These are phyloP conservation scores for Ganaspis sp. DNA, from an alignment of 1,140 invertebrate species.

Conservation along the genomic window DNA sequence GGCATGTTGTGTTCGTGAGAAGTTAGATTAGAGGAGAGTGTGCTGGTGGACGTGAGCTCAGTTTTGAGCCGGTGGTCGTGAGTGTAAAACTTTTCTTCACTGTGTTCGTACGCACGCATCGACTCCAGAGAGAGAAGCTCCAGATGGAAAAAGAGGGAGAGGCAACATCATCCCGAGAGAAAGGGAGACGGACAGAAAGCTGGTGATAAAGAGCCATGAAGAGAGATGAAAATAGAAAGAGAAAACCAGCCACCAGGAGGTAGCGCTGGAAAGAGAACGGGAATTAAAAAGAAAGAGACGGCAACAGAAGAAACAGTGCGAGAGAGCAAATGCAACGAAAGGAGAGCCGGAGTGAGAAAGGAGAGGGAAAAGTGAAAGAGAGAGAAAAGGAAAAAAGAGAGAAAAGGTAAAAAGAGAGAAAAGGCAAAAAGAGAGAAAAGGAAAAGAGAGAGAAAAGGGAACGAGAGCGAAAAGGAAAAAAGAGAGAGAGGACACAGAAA, in stretches of 20 bases:
- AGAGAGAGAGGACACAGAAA: slow-evolving; percentile 38
- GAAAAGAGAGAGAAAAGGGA: slow-evolving; percentile 30
- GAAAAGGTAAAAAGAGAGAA: slow-evolving; percentile 35
- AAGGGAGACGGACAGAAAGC: neutral
- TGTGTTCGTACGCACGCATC: slow-evolving; percentile 72
- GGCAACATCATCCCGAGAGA: neutral
- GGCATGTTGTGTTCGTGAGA: slow-evolving; percentile 62
- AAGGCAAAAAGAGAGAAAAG: slow-evolving; percentile 48
- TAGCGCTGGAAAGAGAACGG: neutral
- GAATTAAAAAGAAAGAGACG: neutral
- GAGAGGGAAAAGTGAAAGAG: slow-evolving; percentile 36
- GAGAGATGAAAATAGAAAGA: neutral
- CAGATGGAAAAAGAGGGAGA: slow-evolving; percentile 2
- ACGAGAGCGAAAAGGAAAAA: slow-evolving; percentile 36
- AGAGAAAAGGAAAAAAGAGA: slow-evolving; percentile 35
- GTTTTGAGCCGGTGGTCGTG: slow-evolving; percentile 62
- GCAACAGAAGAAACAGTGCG: slow-evolving; percentile 7
- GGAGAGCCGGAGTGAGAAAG: slow-evolving; percentile 38
- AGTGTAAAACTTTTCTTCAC: slow-evolving; percentile 75
- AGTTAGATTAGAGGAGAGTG: slow-evolving; percentile 72
- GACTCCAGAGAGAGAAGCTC: slow-evolving; percentile 50
- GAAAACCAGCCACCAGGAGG: neutral
- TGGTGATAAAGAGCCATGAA: neutral
- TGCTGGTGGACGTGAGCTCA: slow-evolving; percentile 50
- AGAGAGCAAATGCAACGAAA: slow-evolving; percentile 50